Percentiles rank a stretch among this genome's conserved stretches.
Evolutionary conservation across 2,113 vertebrate species (phyloP).

Genomic region (Ciconia stormi): DNA sequence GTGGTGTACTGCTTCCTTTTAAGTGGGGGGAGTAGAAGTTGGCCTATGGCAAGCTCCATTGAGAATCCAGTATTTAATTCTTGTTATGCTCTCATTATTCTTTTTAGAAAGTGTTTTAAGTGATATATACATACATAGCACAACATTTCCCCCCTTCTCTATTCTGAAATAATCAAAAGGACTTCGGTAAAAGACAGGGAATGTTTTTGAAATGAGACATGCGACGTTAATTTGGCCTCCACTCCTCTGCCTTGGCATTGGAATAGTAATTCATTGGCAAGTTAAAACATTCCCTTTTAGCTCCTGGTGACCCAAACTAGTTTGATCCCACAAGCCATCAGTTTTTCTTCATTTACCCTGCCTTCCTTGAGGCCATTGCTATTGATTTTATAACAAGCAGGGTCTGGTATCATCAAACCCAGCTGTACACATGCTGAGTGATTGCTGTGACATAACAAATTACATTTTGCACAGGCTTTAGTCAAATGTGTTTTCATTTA

Average conservation of each 20-base stretch:
- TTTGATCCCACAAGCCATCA: not conserved
- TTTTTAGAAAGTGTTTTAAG: not conserved
- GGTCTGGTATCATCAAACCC: not conserved
- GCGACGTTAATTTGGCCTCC: not conserved
- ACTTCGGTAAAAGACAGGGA: not conserved
- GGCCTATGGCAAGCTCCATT: not conserved
- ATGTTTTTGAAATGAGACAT: not conserved
- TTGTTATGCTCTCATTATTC: not conserved
- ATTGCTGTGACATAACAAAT: slow-evolving; percentile 27
- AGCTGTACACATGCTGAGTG: not conserved
- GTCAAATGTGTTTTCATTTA: slow-evolving; percentile 31
- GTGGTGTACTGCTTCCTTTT: not conserved
- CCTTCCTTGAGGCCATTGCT: not conserved
- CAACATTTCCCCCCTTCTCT: not conserved
- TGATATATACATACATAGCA: not conserved
- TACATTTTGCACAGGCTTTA: slow-evolving; percentile 20
- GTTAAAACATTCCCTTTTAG: not conserved
- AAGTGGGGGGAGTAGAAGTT: not conserved
- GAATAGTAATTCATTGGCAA: not conserved
- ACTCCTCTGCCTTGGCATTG: not conserved
- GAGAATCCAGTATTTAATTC: not conserved
- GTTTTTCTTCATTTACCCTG: not conserved
- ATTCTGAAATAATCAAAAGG: not conserved
- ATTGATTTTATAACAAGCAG: not conserved
- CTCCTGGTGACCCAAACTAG: not conserved